Evolutionary conservation across 2,113 vertebrate species (phyloP).

Genomic region (Macroglossus sobrinus): DNA sequence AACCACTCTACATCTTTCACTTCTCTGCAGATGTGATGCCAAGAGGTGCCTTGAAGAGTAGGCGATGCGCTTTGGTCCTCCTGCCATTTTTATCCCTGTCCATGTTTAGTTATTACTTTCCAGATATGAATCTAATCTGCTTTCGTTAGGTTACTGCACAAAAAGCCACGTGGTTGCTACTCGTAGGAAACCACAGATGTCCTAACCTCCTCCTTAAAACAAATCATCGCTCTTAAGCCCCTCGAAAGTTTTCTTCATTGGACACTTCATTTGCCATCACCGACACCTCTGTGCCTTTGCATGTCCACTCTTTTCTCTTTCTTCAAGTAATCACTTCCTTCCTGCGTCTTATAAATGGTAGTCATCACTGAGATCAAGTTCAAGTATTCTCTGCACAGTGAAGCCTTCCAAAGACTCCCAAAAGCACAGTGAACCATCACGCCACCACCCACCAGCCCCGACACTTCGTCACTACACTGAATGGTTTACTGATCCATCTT

Average conservation of each 20-base stretch:
- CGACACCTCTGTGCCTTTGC: neutral
- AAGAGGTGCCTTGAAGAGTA: neutral
- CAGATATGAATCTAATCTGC: neutral
- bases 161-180: neutral
- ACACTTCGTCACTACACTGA: neutral
- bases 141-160: neutral
- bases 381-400: neutral
- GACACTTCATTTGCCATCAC: neutral
- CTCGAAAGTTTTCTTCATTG: neutral
- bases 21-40: neutral
- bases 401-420: neutral
- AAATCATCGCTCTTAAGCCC: neutral
- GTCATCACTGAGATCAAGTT: constrained; percentile 1
- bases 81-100: neutral
- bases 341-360: neutral
- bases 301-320: neutral
- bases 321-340: neutral
- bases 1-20: neutral
- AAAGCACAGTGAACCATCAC: neutral
- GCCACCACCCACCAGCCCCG: neutral
- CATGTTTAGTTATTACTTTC: neutral
- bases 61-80: neutral
- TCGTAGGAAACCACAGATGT: neutral
- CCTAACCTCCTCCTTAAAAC: neutral
- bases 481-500: neutral